These are phyloP conservation scores for Anguilla marmorata DNA, from an alignment of 2,797 vertebrate species.

Conservation along the genomic window DNA sequence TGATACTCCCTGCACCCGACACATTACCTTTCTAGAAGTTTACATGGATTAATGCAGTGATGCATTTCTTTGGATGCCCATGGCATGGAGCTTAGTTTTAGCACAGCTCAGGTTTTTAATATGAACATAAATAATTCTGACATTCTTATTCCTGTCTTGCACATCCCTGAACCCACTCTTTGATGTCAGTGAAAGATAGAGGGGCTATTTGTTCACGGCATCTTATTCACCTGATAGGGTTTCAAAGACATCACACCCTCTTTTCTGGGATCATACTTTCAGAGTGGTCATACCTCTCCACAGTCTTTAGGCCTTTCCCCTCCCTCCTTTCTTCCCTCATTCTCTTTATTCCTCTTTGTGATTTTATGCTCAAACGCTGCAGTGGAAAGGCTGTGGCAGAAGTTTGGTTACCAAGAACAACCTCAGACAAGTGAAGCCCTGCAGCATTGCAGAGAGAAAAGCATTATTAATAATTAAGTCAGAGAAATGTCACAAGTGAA, in stretches of 20 bases:
- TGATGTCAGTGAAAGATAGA: conserved; percentile 48
- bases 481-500: conserved; percentile 72
- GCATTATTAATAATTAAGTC: conserved; percentile 79
- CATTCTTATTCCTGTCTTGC: conserved; percentile 59
- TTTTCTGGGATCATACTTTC: not conserved
- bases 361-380: not conserved
- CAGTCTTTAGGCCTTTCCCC: conserved; percentile 36
- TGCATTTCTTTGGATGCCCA: not conserved
- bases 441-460: conserved; percentile 65
- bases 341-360: conserved; percentile 29
- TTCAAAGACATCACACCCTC: conserved; percentile 28
- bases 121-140: conserved; percentile 53
- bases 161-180: conserved; percentile 48
- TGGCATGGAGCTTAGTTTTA: not conserved
- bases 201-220: conserved; percentile 11
- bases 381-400: not conserved
- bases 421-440: conserved; percentile 60
- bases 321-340: not conserved
- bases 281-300: conserved; percentile 38
- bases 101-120: conserved; percentile 60
- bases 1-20: not conserved
- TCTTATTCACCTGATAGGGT: conserved; percentile 40
- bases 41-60: not conserved
- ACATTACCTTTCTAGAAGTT: not conserved
- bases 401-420: conserved; percentile 44